A percentile compares a stretch with the other conserved stretches of the same genome.
phyloP scores from a whole-genome alignment of 1,140 invertebrate species.

The Drosophila funebris region DNA sequence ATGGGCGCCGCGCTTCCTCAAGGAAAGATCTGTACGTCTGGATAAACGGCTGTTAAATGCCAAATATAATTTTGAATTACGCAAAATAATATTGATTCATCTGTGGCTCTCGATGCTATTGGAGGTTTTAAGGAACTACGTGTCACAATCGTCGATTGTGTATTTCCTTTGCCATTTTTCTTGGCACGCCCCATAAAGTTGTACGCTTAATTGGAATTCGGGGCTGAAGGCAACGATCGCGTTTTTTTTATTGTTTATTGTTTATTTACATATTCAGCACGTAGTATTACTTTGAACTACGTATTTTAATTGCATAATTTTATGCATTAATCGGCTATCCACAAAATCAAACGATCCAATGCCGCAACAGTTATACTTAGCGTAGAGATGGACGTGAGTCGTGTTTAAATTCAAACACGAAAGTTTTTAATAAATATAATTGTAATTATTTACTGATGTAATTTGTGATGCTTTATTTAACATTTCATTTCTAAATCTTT shows the following conservation, averaged over 20 bases:
- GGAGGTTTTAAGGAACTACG: slow-evolving; percentile 7
- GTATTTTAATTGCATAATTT: slow-evolving; percentile 37
- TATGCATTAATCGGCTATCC: slow-evolving; percentile 33
- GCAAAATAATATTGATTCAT: slow-evolving; percentile 24
- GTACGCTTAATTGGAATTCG: slow-evolving; percentile 14
- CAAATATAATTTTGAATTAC: slow-evolving; percentile 26
- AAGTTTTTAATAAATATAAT: background rate
- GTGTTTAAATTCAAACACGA: too few species aligned
- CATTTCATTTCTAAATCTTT: background rate
- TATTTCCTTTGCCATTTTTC: background rate
- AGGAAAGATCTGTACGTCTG: slow-evolving; percentile 20
- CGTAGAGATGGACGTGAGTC: slow-evolving; percentile 11
- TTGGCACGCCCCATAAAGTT: slow-evolving; percentile 11
- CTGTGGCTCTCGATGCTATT: background rate
- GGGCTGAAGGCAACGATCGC: slow-evolving; percentile 3
- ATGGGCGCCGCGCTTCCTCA: slow-evolving; percentile 21
- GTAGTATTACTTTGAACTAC: slow-evolving; percentile 24
- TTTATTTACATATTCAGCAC: slow-evolving; percentile 37
- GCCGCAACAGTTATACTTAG: slow-evolving; percentile 13
- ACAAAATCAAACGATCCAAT: slow-evolving; percentile 31
- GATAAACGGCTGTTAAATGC: slow-evolving; percentile 12
- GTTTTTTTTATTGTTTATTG: slow-evolving; percentile 16
- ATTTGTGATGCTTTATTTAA: too few species aligned
- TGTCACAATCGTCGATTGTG: slow-evolving; percentile 22
- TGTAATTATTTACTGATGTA: background rate